Base-by-base conservation (phyloP, 2,797 vertebrate species). In the Muscicapa comitata region DNA sequence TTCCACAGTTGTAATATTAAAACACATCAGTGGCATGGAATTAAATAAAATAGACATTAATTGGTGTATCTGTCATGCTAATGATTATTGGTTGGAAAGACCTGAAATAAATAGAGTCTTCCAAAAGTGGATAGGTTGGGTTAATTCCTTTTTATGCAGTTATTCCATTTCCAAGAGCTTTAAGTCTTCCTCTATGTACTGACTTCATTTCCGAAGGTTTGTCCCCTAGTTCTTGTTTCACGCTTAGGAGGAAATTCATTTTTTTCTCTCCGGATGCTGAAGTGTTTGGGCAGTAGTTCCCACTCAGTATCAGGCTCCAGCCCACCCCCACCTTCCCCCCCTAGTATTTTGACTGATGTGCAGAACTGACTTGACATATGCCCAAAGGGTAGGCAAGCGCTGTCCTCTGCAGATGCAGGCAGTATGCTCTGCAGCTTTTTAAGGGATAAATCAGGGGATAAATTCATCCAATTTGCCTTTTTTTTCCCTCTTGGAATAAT, bases 31-130 rank as follows among this genome's bases (percentile, higher is more conserved):
- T 43, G 53, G 50, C 72, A 92, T 38, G 54, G 71, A 93, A 90
- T 96, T 63, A 93, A 94, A 63, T 91, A 87, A 95, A 94, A 95
- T 77, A 93, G 87, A 71, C 80, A 92, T 79, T 91, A 93, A 95
- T 94, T 96, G 59, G 71, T 83, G 31, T 90, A 68, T 92, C 75
- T 94, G 86, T 94, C 89, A 61, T 89, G 50, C 40, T 94, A 92
- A 96, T 88, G 86, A 91, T 79, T 95, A 84, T 55, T 59, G 67
- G n/a, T 80, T 88, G 74, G 65, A 83, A 94, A 82, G 76, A 94
- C 63, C 78, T 91, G 88, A 96, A 94, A 88, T 82, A 86, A 80
- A 67, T 47, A 35, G 6, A 73, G 2, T 81, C 40, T 91, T 94
- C 78, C 42, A 31, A 38, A 94, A 88, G 77, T 68, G 15, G 48